phyloP scores from a whole-genome alignment of 2,797 vertebrate genomes.

The Rousettus madagascariensis region DNA sequence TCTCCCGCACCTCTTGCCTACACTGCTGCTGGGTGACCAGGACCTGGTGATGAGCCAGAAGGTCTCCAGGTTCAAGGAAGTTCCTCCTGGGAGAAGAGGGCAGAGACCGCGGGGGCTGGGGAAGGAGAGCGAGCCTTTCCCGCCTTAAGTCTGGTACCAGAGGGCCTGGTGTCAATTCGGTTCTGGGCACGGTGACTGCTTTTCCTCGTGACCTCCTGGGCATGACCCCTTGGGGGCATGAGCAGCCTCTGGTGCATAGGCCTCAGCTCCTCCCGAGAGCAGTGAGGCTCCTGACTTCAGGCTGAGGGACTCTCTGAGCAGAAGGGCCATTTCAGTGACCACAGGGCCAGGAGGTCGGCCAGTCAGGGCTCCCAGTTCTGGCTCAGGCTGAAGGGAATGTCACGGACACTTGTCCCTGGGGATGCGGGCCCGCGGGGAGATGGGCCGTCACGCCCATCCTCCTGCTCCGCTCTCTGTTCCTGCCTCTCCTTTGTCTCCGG shows the following conservation, averaged over 20 bases:
- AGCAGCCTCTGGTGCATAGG: background rate
- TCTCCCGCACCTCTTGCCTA: background rate
- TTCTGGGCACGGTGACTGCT: background rate
- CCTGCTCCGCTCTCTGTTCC: background rate
- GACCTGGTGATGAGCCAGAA: background rate
- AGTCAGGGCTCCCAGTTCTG: background rate
- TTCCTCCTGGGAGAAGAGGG: too few relatives aligned
- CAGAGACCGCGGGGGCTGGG: background rate
- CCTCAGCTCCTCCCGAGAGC: fast-evolving
- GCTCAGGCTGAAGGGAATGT: background rate
- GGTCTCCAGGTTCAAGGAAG: background rate
- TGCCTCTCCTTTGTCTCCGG: fast-evolving
- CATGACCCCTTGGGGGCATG: background rate
- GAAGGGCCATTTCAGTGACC: background rate
- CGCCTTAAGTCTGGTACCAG: background rate
- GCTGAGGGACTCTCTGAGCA: background rate
- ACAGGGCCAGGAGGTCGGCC: background rate
- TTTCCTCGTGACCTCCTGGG: background rate
- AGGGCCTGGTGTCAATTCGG: background rate
- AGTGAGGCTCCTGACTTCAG: background rate
- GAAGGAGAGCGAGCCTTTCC: background rate
- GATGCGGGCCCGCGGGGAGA: background rate
- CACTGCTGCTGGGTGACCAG: fast-evolving
- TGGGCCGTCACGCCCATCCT: fast-evolving
- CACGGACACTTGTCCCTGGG: background rate